These are phyloP conservation scores for Nicator chloris DNA, from an alignment of 2,113 vertebrate species.

Conservation along the genomic window DNA sequence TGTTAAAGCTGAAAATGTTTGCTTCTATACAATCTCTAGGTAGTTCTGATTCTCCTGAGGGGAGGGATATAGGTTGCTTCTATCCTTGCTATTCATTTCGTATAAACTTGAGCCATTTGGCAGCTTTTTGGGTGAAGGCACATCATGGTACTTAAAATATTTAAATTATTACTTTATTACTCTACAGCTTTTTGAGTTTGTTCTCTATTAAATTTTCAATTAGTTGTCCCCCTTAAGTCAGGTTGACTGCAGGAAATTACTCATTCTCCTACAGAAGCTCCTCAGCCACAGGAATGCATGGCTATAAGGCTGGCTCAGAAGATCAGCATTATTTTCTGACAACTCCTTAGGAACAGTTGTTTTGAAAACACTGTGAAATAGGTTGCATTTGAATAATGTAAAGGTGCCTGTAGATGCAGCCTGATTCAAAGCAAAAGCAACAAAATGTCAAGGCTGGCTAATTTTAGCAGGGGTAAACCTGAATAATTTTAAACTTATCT, in stretches of 20 bases:
- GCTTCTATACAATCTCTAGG: neutral
- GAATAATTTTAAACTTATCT: neutral
- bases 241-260: neutral
- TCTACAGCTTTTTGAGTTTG: neutral
- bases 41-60: neutral
- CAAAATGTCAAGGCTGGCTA: neutral
- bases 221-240: neutral
- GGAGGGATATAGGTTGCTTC: neutral
- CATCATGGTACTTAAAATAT: neutral
- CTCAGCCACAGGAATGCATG: neutral
- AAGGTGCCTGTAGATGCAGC: neutral
- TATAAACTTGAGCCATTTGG: neutral
- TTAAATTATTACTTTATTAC: neutral
- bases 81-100: neutral
- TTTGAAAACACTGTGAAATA: neutral
- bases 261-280: neutral
- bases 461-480: neutral
- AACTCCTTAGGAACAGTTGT: neutral
- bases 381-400: neutral
- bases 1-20: neutral
- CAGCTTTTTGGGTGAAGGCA: neutral
- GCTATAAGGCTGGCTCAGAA: neutral
- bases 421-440: neutral
- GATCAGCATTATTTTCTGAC: neutral
- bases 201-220: neutral